Evolutionary conservation across 2,113 vertebrate genomes (phyloP), one percentile per base, ranked within the genome.

Genomic region (Pseudolaguvia tuberculata): DNA sequence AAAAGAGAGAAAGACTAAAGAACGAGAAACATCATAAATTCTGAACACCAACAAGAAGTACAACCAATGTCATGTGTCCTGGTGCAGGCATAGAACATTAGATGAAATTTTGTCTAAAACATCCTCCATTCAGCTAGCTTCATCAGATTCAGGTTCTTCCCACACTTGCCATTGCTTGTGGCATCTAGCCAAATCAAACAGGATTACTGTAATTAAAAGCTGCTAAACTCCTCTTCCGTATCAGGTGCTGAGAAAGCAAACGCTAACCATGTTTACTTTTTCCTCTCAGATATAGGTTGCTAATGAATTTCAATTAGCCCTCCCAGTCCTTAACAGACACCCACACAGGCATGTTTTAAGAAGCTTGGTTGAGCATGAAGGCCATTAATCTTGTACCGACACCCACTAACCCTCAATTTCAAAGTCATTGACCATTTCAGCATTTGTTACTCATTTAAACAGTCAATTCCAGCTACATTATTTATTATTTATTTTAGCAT

Each of bases 281-380:
- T 69, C 23, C 70, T 68, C 69, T 29, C 42, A 21, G 62, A 31
- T 58, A 62, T 56, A 25, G 73, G 69, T 68, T 76, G 27, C 47
- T 76, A 81, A 81, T 73, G 73, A 78, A 81, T 79, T 79, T 81
- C 61, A 82, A 62, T 80, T 75, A 82, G 66, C 56, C 58, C 50
- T 66, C 56, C 45, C 61, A 65, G 72, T 48, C 39, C 75, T 71
- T 65, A 55, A 58, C 78, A 84, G 67, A 78, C 73, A 77, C 67
- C 55, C 66, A 73, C 69, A 53, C 62, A 75, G 51, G 73, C 68
- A 77, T 78, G 70, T 74, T 77, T 74, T 77, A 78, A 84, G 76
- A 77, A 45, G 65, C 73, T 79, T 45, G 15, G 70, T 42, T 79
- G 72, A 75, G 80, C 76, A 3, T 72, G 73, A 79, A 72, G 42